Percentiles rank a stretch among this genome's conserved stretches.
These are phyloP conservation scores for Cathartes aura DNA, from an alignment of 2,113 vertebrate genomes.

Conservation along the genomic window DNA sequence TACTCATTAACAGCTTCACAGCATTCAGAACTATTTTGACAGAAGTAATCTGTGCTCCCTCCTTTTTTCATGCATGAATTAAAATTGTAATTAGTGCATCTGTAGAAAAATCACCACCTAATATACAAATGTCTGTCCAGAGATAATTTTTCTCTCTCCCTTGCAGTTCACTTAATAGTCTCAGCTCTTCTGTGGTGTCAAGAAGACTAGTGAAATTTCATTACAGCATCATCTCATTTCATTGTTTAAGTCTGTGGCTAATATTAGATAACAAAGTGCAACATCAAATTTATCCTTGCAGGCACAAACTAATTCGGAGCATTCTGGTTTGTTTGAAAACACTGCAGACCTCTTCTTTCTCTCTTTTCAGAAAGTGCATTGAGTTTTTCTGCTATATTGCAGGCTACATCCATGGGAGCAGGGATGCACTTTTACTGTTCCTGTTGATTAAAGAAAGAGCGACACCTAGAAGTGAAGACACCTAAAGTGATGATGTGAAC, in stretches of 20 bases:
- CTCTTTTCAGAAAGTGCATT: neutral
- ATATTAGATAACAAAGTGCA: neutral
- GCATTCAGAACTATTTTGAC: slow-evolving; percentile 22
- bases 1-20: slow-evolving; percentile 27
- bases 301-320: neutral
- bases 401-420: neutral
- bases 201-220: neutral
- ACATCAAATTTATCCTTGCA: neutral
- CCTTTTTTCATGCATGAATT: slow-evolving; percentile 5
- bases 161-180: neutral
- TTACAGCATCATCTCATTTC: neutral
- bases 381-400: neutral
- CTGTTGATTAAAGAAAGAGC: neutral
- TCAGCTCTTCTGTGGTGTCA: neutral
- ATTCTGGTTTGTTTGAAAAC: neutral
- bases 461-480: neutral
- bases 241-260: slow-evolving; percentile 30
- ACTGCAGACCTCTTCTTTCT: neutral
- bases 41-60: slow-evolving; percentile 3
- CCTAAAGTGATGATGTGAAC: neutral
- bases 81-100: slow-evolving; percentile 38
- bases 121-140: slow-evolving; percentile 17
- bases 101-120: slow-evolving; percentile 24
- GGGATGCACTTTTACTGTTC: neutral
- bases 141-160: neutral